Evolutionary conservation across 2,888 invertebrate genomes (phyloP).

Genomic region (Dysmachus trigonus): DNA sequence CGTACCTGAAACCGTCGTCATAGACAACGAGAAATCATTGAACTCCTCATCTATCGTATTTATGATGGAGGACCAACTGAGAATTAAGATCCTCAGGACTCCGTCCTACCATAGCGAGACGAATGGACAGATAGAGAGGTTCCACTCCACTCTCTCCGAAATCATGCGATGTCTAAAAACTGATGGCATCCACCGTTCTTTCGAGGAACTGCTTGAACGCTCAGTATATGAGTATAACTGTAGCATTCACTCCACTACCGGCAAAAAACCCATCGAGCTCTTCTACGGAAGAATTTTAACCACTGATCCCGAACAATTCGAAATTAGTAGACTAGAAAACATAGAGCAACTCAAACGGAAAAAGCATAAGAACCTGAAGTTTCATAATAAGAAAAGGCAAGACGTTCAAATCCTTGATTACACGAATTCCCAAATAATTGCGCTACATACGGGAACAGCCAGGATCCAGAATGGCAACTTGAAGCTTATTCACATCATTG

Average conservation of each 20-base stretch:
- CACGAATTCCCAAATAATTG: conserved; percentile 43
- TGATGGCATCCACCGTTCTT: conserved; percentile 33
- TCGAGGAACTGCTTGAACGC: conserved; percentile 48
- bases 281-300: conserved; percentile 46
- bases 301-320: conserved; percentile 42
- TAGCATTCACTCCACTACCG: conserved; percentile 47
- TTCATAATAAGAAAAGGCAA: conserved; percentile 46
- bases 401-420: conserved; percentile 43
- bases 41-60: conserved; percentile 48
- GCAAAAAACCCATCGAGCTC: conserved; percentile 46
- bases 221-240: conserved; percentile 48
- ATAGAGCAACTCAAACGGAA: conserved; percentile 41
- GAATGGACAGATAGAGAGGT: conserved; percentile 48
- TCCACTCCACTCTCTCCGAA: conserved; percentile 51
- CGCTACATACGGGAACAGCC: conserved; percentile 40
- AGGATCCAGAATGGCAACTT: conserved; percentile 41
- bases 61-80: conserved; percentile 48
- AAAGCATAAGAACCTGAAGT: conserved; percentile 29
- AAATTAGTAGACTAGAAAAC: conserved; percentile 12
- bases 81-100: conserved; percentile 46
- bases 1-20: conserved; percentile 49
- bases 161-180: conserved; percentile 50
- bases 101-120: conserved; percentile 47
- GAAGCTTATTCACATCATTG: conserved; percentile 46
- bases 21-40: conserved; percentile 51